Evolutionary conservation across 2,888 invertebrate species (phyloP), one percentile per base, ranked within the genome.

Genomic region (Yponomeuta plumbellus): DNA sequence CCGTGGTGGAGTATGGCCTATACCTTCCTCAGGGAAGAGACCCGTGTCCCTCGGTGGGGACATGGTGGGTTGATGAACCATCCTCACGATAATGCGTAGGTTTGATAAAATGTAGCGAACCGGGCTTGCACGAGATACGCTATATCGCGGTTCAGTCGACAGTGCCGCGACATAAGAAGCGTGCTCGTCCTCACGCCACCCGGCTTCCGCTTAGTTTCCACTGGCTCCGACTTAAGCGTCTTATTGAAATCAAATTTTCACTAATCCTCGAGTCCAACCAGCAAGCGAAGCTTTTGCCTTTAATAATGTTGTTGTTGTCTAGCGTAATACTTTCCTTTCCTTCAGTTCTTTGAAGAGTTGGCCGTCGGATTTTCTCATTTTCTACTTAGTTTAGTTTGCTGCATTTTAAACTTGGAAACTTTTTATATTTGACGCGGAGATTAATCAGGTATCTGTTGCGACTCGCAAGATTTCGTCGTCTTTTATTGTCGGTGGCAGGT

Each of bases 181-280:
- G 85, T 88, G 87, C 84, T 85, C 84, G 83, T 84, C 85, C 81
- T 80, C 76, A 80, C 80, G 78, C 80, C 83, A 79, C 80, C 77
- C 82, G 80, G 84, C 83, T 85, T 79, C 81, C 44, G 44, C 84
- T 81, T 81, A 85, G 82, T 85, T 84, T 83, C 84, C 83, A 79
- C 80, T 75, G 80, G 81, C 77, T 77, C 76, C 81, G 83, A 75
- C 80, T 83, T 85, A 84, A 85, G 80, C 88, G 85, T 88, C 88
- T 89, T 88, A 89, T 89, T 88, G 90, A 88, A 90, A 90, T 89
- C 86, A 86, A 88, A 89, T 90, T 89, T 89, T 88, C 86, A 84
- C 80, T 89, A 89, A 89, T 88, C 89, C 87, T 74, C 83, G 81
- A 84, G 78, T 76, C 76, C 73, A 76, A 79, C 75, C 73, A 75